Percentiles rank a stretch among this genome's conserved stretches.
Evolutionary conservation across 2,113 vertebrate species (phyloP).

Genomic region (Sprattus sprattus): DNA sequence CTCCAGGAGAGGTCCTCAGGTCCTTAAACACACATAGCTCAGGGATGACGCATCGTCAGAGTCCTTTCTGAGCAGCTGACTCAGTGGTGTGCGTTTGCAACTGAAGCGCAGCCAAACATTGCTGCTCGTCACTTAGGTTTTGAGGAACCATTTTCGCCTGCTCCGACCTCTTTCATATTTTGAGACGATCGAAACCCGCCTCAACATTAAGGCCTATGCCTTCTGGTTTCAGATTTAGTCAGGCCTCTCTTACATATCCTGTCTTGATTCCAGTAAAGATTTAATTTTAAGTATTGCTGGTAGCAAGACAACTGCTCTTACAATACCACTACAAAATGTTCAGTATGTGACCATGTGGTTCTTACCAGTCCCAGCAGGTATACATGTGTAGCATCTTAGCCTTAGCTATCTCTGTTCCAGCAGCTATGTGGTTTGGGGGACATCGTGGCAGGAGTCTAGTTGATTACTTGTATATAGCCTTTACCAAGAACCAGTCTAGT

Average conservation of each 20-base stretch:
- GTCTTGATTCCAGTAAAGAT: not conserved
- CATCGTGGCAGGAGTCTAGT: not conserved
- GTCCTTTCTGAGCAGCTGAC: not conserved
- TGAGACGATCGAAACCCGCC: not conserved
- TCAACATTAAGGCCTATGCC: not conserved
- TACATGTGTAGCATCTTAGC: no score
- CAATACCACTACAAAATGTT: not conserved
- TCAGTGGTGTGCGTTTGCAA: not conserved
- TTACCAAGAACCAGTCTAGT: not conserved
- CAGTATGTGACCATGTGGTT: not conserved
- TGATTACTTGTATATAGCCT: not conserved
- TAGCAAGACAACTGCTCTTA: not conserved
- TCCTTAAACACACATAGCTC: not conserved
- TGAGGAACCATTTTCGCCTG: not conserved
- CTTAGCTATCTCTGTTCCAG: no score
- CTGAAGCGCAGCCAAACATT: not conserved
- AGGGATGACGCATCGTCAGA: not conserved
- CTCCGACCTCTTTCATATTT: not conserved
- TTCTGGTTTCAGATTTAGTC: constrained; percentile 15
- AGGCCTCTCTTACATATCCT: not conserved
- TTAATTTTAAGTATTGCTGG: not conserved
- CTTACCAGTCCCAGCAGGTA: not conserved
- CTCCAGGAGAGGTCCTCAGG: not conserved
- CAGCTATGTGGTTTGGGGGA: no score
- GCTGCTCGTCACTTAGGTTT: not conserved